A percentile compares a stretch with the other conserved stretches of the same genome.
These are phyloP conservation scores for Spongilla lacustris DNA, from an alignment of 37 sponge, comb jelly and placozoan species.

Conservation along the genomic window DNA sequence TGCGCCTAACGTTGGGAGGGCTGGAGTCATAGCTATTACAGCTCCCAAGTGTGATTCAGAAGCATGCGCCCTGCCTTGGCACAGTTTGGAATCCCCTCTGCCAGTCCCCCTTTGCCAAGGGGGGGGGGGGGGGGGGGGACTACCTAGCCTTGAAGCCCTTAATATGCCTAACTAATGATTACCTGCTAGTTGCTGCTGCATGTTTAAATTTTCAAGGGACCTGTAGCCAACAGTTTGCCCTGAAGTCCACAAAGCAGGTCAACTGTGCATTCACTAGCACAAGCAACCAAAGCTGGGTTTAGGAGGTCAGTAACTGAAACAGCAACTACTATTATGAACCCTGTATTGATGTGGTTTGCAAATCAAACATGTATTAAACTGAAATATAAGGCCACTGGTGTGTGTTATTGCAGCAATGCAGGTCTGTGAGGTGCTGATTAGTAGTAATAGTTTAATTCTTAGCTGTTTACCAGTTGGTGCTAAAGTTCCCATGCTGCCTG, in stretches of 20 bases:
- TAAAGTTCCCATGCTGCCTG: neutral
- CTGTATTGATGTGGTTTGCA: neutral
- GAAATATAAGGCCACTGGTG: neutral
- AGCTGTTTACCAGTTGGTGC: neutral
- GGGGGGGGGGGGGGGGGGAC: too few relatives aligned
- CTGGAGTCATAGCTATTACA: too few relatives aligned
- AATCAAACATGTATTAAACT: neutral
- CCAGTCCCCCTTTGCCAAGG: neutral
- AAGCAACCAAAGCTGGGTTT: neutral
- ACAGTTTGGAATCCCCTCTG: neutral
- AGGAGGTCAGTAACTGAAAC: neutral
- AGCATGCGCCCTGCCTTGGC: neutral
- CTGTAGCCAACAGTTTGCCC: neutral
- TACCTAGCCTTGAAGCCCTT: neutral
- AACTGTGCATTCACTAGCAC: neutral
- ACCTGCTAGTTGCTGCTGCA: neutral
- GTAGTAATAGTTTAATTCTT: neutral
- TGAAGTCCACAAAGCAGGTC: neutral
- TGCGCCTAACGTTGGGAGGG: too few relatives aligned
- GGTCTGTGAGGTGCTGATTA: neutral
- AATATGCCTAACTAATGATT: neutral
- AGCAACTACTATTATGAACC: neutral
- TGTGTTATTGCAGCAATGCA: neutral
- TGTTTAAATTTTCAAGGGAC: neutral
- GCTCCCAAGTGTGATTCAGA: neutral